These are phyloP conservation scores for Pampusana beccarii DNA, from an alignment of 2,113 vertebrate species.

Conservation along the genomic window DNA sequence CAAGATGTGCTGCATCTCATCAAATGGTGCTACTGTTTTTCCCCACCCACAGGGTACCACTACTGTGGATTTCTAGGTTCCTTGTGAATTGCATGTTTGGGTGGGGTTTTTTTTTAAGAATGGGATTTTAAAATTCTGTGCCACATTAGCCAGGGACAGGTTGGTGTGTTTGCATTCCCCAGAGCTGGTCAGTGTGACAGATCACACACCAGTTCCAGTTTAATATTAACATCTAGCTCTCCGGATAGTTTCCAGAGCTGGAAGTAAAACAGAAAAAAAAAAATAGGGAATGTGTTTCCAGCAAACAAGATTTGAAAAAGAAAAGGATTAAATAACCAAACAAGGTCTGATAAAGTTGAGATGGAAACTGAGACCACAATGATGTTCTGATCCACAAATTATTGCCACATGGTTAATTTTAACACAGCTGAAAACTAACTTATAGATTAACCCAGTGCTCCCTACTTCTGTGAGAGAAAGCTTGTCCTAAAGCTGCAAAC, in stretches of 20 bases:
- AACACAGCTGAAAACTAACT: neutral
- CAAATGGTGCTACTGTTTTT: neutral
- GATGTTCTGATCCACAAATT: neutral
- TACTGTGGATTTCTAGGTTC: neutral
- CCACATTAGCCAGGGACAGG: neutral
- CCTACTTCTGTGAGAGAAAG: neutral
- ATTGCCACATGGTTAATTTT: neutral
- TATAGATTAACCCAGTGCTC: neutral
- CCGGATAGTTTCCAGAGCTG: neutral
- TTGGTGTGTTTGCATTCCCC: neutral
- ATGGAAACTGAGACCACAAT: neutral
- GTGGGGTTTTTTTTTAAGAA: neutral
- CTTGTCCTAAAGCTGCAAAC: neutral
- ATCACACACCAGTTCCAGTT: neutral
- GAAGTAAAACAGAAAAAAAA: neutral
- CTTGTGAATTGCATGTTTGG: neutral
- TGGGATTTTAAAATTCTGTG: neutral
- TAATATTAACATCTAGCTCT: neutral
- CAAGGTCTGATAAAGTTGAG: neutral
- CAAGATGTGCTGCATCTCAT: neutral
- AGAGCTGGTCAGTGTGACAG: neutral
- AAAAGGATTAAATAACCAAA: neutral
- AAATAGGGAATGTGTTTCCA: neutral
- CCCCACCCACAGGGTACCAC: neutral
- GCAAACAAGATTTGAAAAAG: neutral